phyloP scores from a whole-genome alignment of 2,888 invertebrate species.

The Coelinius sp. region DNA sequence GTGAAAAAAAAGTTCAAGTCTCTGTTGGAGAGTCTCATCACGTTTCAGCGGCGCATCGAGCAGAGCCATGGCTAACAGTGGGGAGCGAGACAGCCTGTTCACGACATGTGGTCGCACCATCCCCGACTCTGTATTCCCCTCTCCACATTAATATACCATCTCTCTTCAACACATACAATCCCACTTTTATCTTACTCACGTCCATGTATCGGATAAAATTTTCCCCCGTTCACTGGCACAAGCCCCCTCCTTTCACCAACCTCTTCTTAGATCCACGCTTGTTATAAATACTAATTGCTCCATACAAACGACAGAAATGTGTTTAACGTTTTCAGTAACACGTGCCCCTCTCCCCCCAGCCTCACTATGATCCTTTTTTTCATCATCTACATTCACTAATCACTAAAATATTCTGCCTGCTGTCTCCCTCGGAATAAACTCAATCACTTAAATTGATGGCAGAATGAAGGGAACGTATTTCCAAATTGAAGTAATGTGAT shows the following conservation, averaged over 20 bases:
- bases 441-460: neutral
- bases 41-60: slow-evolving; percentile 55
- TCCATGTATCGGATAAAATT: slow-evolving; percentile 41
- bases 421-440: neutral
- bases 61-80: slow-evolving; percentile 6
- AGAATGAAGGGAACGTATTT: slow-evolving; percentile 11
- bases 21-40: slow-evolving; percentile 59
- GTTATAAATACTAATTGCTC: slow-evolving; percentile 67
- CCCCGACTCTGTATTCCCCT: slow-evolving; percentile 44
- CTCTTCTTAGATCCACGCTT: slow-evolving; percentile 44
- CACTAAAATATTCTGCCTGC: neutral
- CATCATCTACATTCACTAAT: neutral
- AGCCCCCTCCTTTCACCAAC: slow-evolving; percentile 14
- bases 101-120: slow-evolving; percentile 63
- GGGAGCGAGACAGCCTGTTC: slow-evolving; percentile 48
- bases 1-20: slow-evolving; percentile 32
- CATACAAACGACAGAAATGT: slow-evolving; percentile 63
- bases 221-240: slow-evolving; percentile 28
- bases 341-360: slow-evolving; percentile 36
- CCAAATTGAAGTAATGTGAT: neutral
- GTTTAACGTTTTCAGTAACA: slow-evolving; percentile 60
- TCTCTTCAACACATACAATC: slow-evolving; percentile 41
- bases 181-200: slow-evolving; percentile 42
- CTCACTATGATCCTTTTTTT: neutral
- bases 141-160: slow-evolving; percentile 25